phyloP scores from a whole-genome alignment of 2,888 invertebrate species.

The Apoderus coryli region DNA sequence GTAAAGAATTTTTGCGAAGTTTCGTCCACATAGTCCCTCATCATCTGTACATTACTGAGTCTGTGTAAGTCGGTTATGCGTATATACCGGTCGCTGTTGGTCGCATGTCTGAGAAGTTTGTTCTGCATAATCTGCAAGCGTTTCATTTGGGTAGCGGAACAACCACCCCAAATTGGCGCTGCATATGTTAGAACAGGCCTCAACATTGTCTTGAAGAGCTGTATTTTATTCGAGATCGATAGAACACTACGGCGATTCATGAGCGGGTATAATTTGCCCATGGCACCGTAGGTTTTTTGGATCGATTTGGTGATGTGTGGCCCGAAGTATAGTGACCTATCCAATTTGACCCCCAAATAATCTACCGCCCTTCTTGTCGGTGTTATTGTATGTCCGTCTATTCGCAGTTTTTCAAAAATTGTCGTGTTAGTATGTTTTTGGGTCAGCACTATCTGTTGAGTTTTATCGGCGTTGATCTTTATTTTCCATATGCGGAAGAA shows the following conservation, averaged over 20 bases:
- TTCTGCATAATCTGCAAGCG: too few species aligned
- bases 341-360: background rate
- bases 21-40: too few species aligned
- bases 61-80: too few species aligned
- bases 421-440: background rate
- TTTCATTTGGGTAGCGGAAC: too few species aligned
- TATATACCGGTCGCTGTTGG: too few species aligned
- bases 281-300: background rate
- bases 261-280: background rate
- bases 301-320: background rate
- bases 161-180: too few species aligned
- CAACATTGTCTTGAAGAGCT: background rate
- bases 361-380: background rate
- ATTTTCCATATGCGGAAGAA: background rate
- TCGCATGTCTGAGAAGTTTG: too few species aligned
- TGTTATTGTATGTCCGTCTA: background rate
- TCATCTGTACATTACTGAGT: too few species aligned
- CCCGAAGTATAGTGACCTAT: background rate
- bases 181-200: constrained; percentile 1
- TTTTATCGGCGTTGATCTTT: constrained; percentile 1
- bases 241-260: background rate
- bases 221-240: background rate
- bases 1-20: too few species aligned
- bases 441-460: background rate
- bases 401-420: background rate